Evolutionary conservation across 2,888 invertebrate species (phyloP).

Genomic region (Drosophila putrida): DNA sequence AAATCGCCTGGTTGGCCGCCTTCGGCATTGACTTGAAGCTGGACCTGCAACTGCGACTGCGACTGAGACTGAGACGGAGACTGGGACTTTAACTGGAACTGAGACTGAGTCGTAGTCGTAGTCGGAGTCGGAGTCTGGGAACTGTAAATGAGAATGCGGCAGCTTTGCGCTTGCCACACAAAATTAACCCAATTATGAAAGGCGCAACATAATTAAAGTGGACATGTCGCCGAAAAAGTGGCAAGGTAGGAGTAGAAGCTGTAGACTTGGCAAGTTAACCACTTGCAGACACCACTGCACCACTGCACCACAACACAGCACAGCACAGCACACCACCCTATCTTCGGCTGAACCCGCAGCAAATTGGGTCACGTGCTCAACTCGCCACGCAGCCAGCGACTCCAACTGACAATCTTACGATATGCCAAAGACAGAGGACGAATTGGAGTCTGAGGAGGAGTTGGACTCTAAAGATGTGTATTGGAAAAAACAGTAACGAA

Average conservation of each 20-base stretch:
- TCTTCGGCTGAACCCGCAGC: slow-evolving; percentile 41
- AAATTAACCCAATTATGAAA: slow-evolving; percentile 80
- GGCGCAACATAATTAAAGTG: slow-evolving; percentile 76
- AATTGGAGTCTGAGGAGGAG: slow-evolving; percentile 12
- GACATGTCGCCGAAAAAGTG: slow-evolving; percentile 50
- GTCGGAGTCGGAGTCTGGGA: slow-evolving; percentile 1
- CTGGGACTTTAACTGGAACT: slow-evolving; percentile 1
- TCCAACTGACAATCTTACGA: slow-evolving; percentile 67
- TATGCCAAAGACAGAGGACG: slow-evolving; percentile 27
- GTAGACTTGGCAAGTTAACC: slow-evolving; percentile 31
- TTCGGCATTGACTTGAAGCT: slow-evolving; percentile 11
- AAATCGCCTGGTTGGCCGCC: slow-evolving; percentile 17
- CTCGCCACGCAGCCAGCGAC: slow-evolving; percentile 43
- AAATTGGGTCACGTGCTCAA: slow-evolving; percentile 76
- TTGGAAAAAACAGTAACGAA: too few relatives aligned
- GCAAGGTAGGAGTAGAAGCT: slow-evolving; percentile 28
- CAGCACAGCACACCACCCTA: slow-evolving; percentile 16
- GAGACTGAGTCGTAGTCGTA: not conserved
- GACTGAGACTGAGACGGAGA: not conserved
- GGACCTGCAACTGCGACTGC: slow-evolving; percentile 1
- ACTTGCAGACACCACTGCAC: slow-evolving; percentile 26
- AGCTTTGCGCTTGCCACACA: slow-evolving; percentile 64
- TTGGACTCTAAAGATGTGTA: not conserved
- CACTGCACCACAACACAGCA: not conserved
- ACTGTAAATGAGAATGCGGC: slow-evolving; percentile 29